Evolutionary conservation across 2,797 vertebrate genomes (phyloP).

Genomic region (Brachymystax lenok): DNA sequence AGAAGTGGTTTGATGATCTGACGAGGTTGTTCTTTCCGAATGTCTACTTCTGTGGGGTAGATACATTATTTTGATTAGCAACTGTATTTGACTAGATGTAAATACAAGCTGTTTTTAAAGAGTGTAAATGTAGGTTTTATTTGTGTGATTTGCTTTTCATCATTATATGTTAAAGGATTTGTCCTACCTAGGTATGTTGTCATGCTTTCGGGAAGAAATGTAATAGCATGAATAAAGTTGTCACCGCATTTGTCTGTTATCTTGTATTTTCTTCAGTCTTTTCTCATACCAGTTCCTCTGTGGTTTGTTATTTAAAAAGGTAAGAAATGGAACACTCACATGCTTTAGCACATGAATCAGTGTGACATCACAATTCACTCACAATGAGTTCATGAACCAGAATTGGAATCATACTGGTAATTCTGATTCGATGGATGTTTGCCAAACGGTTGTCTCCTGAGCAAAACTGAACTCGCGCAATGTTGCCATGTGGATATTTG

Average conservation of each 20-base stretch:
- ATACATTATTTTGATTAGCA: neutral
- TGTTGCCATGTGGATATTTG: neutral
- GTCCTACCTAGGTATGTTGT: constrained; percentile 6
- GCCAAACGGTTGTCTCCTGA: neutral
- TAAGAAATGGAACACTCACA: neutral
- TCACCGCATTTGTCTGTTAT: neutral
- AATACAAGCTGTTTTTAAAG: constrained; percentile 13
- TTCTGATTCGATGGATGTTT: neutral
- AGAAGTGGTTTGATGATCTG: neutral
- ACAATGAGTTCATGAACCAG: neutral
- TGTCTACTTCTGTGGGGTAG: constrained; percentile 2
- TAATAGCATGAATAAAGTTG: constrained; percentile 46
- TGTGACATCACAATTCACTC: neutral
- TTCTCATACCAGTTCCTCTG: neutral
- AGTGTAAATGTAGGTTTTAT: constrained; percentile 13
- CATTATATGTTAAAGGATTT: constrained; percentile 2
- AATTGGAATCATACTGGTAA: neutral
- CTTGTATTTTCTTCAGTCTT: neutral
- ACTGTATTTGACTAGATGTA: constrained; percentile 5
- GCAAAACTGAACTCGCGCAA: neutral
- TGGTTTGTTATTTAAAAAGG: no score
- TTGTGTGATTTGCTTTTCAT: neutral
- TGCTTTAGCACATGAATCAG: neutral
- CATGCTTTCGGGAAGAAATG: neutral
- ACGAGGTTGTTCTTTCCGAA: neutral